Evolutionary conservation across 1,140 invertebrate genomes (phyloP).

Genomic region (Eciton burchellii): DNA sequence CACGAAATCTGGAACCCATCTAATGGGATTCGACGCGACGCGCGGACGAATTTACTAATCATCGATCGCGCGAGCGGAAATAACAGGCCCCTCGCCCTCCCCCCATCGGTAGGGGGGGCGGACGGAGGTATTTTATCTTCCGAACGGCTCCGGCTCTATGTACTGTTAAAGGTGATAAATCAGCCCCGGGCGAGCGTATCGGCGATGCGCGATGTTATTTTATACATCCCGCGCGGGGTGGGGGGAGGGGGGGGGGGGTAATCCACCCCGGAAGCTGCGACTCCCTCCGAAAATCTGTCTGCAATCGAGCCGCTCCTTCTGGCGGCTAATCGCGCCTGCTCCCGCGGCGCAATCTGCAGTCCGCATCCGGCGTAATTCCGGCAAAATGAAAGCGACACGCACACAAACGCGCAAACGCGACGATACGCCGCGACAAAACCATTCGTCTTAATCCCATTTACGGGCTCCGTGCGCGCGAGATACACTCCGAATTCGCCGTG

Average conservation of each 20-base stretch:
- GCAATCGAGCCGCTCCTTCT: constrained; percentile 12
- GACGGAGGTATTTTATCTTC: constrained; percentile 35
- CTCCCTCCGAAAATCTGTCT: constrained; percentile 13
- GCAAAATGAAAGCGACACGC: constrained; percentile 37
- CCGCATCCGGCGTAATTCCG: constrained; percentile 35
- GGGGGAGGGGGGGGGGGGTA: constrained; percentile 9
- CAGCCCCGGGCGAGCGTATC: constrained; percentile 13
- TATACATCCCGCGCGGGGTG: not conserved
- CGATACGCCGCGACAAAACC: constrained; percentile 8
- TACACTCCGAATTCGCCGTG: not conserved
- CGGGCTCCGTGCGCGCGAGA: not conserved
- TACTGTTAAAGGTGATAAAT: constrained; percentile 34
- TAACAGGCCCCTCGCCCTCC: too few relatives aligned
- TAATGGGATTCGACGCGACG: not conserved
- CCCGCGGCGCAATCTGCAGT: constrained; percentile 28
- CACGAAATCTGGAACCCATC: not conserved
- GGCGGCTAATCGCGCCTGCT: constrained; percentile 29
- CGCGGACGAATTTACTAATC: not conserved
- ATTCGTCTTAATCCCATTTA: constrained; percentile 58
- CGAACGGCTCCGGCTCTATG: constrained; percentile 20
- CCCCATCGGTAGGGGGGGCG: not conserved
- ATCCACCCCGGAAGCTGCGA: not conserved
- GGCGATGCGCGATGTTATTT: constrained; percentile 8
- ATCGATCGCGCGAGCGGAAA: not conserved
- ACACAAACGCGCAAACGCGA: not conserved